These are phyloP conservation scores for Mythimna ferrago DNA, from an alignment of 2,888 invertebrate genomes.

Conservation along the genomic window DNA sequence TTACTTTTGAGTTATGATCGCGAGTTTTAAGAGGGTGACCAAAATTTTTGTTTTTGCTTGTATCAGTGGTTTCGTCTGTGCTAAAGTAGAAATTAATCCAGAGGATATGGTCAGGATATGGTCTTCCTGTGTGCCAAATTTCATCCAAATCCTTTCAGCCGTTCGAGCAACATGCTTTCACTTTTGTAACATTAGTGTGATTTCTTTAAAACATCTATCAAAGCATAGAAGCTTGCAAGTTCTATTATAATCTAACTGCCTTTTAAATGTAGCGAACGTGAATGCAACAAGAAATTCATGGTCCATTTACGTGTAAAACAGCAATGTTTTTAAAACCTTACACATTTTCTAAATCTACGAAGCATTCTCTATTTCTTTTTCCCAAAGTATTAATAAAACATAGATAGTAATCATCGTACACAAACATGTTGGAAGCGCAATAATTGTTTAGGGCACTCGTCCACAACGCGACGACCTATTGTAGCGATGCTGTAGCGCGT, in stretches of 20 bases:
- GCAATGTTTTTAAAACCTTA: slow-evolving; percentile 18
- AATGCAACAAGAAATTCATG: slow-evolving; percentile 8
- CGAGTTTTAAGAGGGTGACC: not conserved
- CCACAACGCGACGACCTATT: too few species aligned
- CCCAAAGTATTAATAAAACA: slow-evolving; percentile 58
- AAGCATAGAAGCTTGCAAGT: not conserved
- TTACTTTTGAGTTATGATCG: slow-evolving; percentile 14
- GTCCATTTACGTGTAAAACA: slow-evolving; percentile 13
- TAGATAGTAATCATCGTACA: slow-evolving; percentile 52
- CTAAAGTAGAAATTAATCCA: too few species aligned
- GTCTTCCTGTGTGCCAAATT: too few species aligned
- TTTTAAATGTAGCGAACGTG: too few species aligned
- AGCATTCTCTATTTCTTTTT: slow-evolving; percentile 14
- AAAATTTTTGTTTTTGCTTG: not conserved
- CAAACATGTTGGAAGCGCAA: slow-evolving; percentile 63
- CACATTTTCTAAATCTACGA: slow-evolving; percentile 20
- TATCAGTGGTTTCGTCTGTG: too few species aligned
- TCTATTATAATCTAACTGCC: not conserved
- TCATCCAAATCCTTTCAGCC: too few species aligned
- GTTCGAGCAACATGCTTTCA: too few species aligned
- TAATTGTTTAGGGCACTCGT: slow-evolving; percentile 62
- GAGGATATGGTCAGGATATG: too few species aligned
- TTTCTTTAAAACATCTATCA: not conserved
- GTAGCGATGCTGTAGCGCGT: too few species aligned
- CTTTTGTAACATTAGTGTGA: too few species aligned